A percentile compares a stretch with the other conserved stretches of the same genome.
Evolutionary conservation across 2,797 vertebrate genomes (phyloP).

Genomic region (Thaleichthys pacificus): DNA sequence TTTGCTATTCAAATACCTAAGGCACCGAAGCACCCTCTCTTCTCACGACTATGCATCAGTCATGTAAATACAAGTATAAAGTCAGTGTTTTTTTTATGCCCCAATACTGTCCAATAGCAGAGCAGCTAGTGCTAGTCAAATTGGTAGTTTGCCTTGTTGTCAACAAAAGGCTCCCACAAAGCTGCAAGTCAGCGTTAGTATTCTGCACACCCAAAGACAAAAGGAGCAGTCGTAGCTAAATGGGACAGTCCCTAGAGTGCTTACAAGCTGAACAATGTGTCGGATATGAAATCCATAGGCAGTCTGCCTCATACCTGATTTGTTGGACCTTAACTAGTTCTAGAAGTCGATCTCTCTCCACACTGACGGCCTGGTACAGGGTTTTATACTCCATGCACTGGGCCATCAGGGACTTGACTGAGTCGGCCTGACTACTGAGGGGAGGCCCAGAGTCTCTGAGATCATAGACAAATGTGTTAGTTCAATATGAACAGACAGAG

Average conservation of each 20-base stretch:
- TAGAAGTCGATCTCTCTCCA: slow-evolving; percentile 76
- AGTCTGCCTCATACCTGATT: slow-evolving; percentile 51
- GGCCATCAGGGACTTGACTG: slow-evolving; percentile 57
- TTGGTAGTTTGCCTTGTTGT: background rate
- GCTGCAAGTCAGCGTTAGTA: background rate
- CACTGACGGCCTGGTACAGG: slow-evolving; percentile 71
- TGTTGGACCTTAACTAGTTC: slow-evolving; percentile 71
- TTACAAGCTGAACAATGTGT: background rate
- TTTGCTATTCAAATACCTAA: too few species aligned
- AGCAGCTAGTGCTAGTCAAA: too few species aligned
- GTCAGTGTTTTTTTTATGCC: too few species aligned
- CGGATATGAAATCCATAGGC: background rate
- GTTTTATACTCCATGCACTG: slow-evolving; percentile 73
- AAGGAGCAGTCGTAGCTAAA: background rate
- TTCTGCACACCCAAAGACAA: background rate
- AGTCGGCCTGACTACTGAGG: slow-evolving; percentile 48
- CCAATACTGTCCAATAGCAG: too few species aligned
- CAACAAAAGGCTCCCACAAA: background rate
- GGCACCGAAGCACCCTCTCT: too few species aligned
- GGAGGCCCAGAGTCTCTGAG: slow-evolving; percentile 24
- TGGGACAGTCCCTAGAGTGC: background rate
- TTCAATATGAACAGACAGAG: background rate
- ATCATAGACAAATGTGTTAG: background rate
- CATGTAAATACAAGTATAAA: too few species aligned
- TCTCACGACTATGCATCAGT: too few species aligned